Base-by-base conservation (phyloP, 2,888 invertebrate genomes). In the Smittia sp. region DNA sequence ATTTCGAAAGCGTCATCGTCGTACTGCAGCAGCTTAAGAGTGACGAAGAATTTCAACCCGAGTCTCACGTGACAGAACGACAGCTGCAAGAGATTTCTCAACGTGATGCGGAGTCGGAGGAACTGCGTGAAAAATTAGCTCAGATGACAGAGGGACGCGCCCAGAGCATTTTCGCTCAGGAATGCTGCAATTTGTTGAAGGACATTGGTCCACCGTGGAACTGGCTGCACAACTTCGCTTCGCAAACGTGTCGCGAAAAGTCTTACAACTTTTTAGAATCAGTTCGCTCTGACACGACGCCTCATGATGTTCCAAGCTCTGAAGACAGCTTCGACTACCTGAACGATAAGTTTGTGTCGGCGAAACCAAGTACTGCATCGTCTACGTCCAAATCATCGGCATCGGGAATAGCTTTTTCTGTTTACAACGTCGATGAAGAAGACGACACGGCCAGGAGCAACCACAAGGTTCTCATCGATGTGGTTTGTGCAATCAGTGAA, bases 201-300 rank as follows among this genome's bases (percentile, higher is more conserved):
- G 76, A 76, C 74, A 72, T 77, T 3, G 78, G 77, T 0, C 77
- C 78, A 11, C 78, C 78, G 6, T 78, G 78, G 78, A 76, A 77
- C 11, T 78, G 78, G 78, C 70, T 78, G n/a, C 76, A 77, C 68
- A 76, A 77, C 69, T 78, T 78, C 74, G 75, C 77, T n/a, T 74
- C 74, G 2, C 75, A 76, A 15, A 74, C 73, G 54, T 75, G 67
- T 27, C 74, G 75, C 0, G 74, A 76, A 0, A 74, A 75, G 52
- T 78, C 78, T 9, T 78, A 76, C 39, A 78, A 78, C 66, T 78
- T 77, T n/a, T 68, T 77, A 7, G 78, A 78, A 32, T 77, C 72
- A 6, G 74, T 77, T 15, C 20, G 41, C 46, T 77, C 77, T 0
- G 76, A 77, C 74, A 25, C 32, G 1, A 76, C 75, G 1, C 74